These are phyloP conservation scores for Crotalus horridus DNA, from an alignment of 2,113 vertebrate species.

Conservation along the genomic window DNA sequence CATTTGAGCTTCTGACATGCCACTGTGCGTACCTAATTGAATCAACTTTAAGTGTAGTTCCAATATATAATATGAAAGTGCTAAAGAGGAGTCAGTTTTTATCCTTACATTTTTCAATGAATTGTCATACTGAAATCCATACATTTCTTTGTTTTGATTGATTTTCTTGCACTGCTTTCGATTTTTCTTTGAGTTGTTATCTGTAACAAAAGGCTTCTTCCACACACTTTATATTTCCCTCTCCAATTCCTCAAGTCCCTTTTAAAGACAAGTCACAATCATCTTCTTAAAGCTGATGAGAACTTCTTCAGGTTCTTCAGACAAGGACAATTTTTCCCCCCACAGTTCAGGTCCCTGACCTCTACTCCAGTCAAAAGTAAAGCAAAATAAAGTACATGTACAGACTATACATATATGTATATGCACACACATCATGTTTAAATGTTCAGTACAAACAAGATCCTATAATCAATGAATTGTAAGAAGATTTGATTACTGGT, in stretches of 20 bases:
- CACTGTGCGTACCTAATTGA: slow-evolving; percentile 68
- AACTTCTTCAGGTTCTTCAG: not conserved
- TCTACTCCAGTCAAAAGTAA: not conserved
- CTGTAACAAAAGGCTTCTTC: not conserved
- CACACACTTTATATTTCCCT: not conserved
- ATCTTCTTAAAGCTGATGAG: not conserved
- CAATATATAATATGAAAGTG: slow-evolving; percentile 44
- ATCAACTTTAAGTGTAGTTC: slow-evolving; percentile 65
- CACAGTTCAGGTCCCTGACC: not conserved
- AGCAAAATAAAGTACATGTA: too few species aligned
- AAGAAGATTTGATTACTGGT: too few species aligned
- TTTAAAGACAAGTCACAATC: not conserved
- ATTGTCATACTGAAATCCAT: slow-evolving; percentile 50
- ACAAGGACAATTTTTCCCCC: not conserved
- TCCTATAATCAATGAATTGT: too few species aligned
- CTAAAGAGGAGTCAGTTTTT: slow-evolving; percentile 57
- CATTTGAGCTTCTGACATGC: slow-evolving; percentile 70
- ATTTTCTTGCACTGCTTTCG: not conserved
- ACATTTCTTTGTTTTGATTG: slow-evolving; percentile 4
- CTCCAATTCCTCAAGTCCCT: not conserved
- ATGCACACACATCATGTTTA: too few species aligned
- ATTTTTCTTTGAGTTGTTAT: not conserved
- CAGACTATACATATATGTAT: too few species aligned
- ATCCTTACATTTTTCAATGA: slow-evolving; percentile 50
- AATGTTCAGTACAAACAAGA: too few species aligned